Conservation (phyloP, 2,888 invertebrate species). For the Venustoraphidia nigricollis region DNA sequence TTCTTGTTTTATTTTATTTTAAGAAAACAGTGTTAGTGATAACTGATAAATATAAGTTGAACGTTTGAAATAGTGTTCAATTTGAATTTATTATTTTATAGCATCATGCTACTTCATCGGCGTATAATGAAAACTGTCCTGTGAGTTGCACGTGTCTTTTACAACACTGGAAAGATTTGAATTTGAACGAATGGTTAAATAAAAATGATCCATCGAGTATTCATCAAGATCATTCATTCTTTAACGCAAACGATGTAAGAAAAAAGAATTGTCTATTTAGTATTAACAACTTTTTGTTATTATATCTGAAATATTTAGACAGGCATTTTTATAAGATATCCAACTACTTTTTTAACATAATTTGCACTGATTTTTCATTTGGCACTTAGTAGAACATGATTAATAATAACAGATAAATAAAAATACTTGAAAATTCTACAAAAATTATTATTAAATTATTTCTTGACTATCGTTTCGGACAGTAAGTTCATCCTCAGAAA, state of each 20-base stretch:
- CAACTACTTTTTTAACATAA: slow-evolving; percentile 14
- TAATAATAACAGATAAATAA: too few species aligned
- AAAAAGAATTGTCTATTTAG: background rate
- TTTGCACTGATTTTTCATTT: too few species aligned
- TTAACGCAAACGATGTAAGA: slow-evolving; percentile 22
- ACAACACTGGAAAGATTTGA: slow-evolving; percentile 35
- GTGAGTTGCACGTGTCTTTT: slow-evolving; percentile 36
- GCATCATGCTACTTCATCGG: slow-evolving; percentile 20
- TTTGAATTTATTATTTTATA: slow-evolving; percentile 8
- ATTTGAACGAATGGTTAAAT: slow-evolving; percentile 36
- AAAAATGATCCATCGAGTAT: slow-evolving; percentile 13
- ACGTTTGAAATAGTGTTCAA: too few species aligned
- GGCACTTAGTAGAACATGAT: too few species aligned
- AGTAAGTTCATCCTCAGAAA: too few species aligned
- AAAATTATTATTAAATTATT: too few species aligned
- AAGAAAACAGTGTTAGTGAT: too few species aligned
- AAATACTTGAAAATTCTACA: too few species aligned
- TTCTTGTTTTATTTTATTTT: too few species aligned
- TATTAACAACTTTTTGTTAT: background rate
- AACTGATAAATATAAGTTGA: too few species aligned
- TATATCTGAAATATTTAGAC: slow-evolving; percentile 5
- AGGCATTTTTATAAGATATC: background rate
- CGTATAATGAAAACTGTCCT: slow-evolving; percentile 28
- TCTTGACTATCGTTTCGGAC: too few species aligned
- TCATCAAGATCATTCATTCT: background rate